A percentile compares a stretch with the other conserved stretches of the same genome.
Conservation (phyloP, 2,797 vertebrate genomes). For the Taeniopygia guttata region DNA sequence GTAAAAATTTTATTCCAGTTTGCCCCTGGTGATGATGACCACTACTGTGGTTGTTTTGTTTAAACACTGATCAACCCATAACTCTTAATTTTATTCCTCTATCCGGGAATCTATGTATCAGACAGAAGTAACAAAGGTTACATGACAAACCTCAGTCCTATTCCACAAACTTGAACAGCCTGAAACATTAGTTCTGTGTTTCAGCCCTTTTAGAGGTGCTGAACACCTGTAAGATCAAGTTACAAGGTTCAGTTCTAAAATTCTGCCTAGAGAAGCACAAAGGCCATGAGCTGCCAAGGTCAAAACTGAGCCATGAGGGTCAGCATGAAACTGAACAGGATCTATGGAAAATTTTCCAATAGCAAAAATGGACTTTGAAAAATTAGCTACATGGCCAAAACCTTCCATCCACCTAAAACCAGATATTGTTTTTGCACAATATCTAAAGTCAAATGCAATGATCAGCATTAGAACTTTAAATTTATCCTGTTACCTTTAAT, state of each 20-base stretch:
- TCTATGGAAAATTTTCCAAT: background rate
- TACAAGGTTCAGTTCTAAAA: background rate
- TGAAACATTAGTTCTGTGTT: background rate
- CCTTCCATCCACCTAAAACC: background rate
- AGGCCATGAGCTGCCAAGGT: background rate
- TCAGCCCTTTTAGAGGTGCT: background rate
- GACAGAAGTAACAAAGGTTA: background rate
- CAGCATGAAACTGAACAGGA: background rate
- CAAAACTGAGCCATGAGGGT: background rate
- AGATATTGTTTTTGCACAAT: background rate
- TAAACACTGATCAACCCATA: background rate
- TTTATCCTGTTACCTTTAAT: background rate
- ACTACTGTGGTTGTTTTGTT: background rate
- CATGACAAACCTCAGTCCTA: background rate
- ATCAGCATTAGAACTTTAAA: background rate
- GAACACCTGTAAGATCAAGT: background rate
- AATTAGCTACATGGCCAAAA: background rate
- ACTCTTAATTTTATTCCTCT: background rate
- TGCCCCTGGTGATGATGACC: rapidly evolving
- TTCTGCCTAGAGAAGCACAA: background rate
- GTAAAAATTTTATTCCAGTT: background rate
- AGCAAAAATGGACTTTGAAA: background rate
- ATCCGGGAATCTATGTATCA: background rate
- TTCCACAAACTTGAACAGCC: background rate
- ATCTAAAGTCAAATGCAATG: background rate